A percentile compares a stretch with the other conserved stretches of the same genome.
These are phyloP conservation scores for Drosophila busckii DNA, from an alignment of 1,140 invertebrate genomes.

Conservation along the genomic window DNA sequence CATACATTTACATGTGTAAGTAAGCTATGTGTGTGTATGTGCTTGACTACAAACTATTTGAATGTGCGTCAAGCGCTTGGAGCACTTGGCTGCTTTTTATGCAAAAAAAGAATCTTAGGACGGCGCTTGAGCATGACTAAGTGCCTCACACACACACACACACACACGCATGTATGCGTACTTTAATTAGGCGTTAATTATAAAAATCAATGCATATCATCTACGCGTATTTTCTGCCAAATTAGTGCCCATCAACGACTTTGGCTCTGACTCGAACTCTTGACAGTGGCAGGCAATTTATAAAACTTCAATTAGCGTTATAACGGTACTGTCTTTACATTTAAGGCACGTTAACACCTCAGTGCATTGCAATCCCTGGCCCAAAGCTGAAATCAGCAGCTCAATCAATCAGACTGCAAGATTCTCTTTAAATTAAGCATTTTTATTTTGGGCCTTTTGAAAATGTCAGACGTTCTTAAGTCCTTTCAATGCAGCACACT, in stretches of 20 bases:
- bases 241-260: conserved; percentile 18
- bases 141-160: not conserved
- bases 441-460: conserved; percentile 22
- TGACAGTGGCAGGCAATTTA: conserved; percentile 47
- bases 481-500: conserved; percentile 19
- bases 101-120: no score
- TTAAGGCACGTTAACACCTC: conserved; percentile 66
- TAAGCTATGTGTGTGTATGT: no score
- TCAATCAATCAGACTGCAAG: conserved; percentile 65
- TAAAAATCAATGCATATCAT: conserved; percentile 53
- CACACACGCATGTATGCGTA: not conserved
- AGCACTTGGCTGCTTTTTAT: no score
- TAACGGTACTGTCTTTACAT: conserved; percentile 49
- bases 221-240: conserved; percentile 36
- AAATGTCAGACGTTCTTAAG: conserved; percentile 32
- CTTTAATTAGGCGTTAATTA: conserved; percentile 64
- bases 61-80: no score
- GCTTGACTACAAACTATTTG: no score
- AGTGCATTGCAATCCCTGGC: conserved; percentile 4
- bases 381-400: conserved; percentile 67
- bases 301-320: conserved; percentile 59
- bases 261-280: no score
- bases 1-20: no score
- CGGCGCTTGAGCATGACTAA: conserved; percentile 9
- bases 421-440: conserved; percentile 64